A percentile compares a stretch with the other conserved stretches of the same genome.
Conservation (phyloP, 1,140 invertebrate species). For the Pectinophora gossypiella region DNA sequence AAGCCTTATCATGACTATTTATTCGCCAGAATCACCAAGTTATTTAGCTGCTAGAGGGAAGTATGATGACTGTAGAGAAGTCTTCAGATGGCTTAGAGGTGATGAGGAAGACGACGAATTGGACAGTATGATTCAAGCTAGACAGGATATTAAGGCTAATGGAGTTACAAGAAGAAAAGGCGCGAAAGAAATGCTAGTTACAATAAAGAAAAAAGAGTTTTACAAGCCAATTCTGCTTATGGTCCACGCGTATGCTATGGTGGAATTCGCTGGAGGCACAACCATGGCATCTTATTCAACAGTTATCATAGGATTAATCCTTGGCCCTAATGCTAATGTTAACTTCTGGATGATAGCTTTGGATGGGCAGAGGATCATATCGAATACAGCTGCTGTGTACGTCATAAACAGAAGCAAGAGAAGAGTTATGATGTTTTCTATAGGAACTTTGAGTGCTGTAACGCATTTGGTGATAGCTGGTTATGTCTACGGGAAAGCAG, state of each 20-base stretch:
- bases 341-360: constrained; percentile 79
- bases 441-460: constrained; percentile 27
- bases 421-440: constrained; percentile 39
- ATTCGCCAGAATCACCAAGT: constrained; percentile 82
- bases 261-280: constrained; percentile 41
- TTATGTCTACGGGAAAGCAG: constrained; percentile 31
- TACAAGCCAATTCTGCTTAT: constrained; percentile 53
- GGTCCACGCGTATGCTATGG: constrained; percentile 37
- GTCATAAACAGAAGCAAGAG: constrained; percentile 47
- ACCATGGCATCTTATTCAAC: constrained; percentile 82
- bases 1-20: constrained; percentile 63
- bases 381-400: constrained; percentile 44
- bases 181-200: constrained; percentile 16
- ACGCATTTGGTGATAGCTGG: constrained; percentile 34
- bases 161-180: constrained; percentile 11
- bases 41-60: constrained; percentile 76
- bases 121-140: constrained; percentile 47
- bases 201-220: constrained; percentile 44
- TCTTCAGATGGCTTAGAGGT: constrained; percentile 72
- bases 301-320: constrained; percentile 69
- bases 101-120: constrained; percentile 47
- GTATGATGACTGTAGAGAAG: constrained; percentile 57
- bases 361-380: constrained; percentile 75
- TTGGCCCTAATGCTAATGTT: constrained; percentile 69
- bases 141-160: constrained; percentile 20